Base-by-base conservation (phyloP, 2,797 vertebrate species). In the Sparidentex hasta region DNA sequence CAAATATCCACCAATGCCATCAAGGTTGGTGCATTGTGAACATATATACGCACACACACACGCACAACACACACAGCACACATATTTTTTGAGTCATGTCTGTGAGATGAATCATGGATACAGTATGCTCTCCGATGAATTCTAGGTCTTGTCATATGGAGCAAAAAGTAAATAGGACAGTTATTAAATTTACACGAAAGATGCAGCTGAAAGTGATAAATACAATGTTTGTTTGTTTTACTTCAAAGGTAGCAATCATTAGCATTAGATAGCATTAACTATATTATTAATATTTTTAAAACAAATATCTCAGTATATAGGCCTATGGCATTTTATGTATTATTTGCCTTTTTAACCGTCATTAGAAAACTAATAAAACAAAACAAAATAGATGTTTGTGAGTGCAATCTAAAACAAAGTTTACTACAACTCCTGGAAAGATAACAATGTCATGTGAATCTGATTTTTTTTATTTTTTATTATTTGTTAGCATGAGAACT, bases 1-100 rank as follows among this genome's bases (percentile, higher is more conserved):
- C 98, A 99, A 94, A 99, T 99, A 91, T 99, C 98, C 81, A 98
- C 97, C 20, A 97, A 98, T 87, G 97, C 98, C 80, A 99, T 99
- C 92, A 99, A 99, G 98, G 98, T 99, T 25, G 25, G 90, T 84
- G 48, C 64, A 54, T 43, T 33, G 66, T 50, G 16, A 55, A 43
- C 18, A 18, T n/a, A 4, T 18, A 43, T 16, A 12, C 23, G 44
- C 47, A 76, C 43, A 63, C n/a, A 38, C 18, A 11, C 23, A 44
- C 47, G 6, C 29, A 33, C 29, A 33, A 43, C 18, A 12, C 25
- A 47, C 47, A 76, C 43, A 65, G 27, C 27, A 27, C 25, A 50
- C 11, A 18, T 2, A 51, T 52, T 2, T 51, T 13, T 9, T 43
- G 13, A n/a, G 43, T 54, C 5, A 38, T 61, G 41, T 65, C 38